Evolutionary conservation across 2,797 vertebrate species (phyloP).

Genomic region (Heteromormyrus szaboi): DNA sequence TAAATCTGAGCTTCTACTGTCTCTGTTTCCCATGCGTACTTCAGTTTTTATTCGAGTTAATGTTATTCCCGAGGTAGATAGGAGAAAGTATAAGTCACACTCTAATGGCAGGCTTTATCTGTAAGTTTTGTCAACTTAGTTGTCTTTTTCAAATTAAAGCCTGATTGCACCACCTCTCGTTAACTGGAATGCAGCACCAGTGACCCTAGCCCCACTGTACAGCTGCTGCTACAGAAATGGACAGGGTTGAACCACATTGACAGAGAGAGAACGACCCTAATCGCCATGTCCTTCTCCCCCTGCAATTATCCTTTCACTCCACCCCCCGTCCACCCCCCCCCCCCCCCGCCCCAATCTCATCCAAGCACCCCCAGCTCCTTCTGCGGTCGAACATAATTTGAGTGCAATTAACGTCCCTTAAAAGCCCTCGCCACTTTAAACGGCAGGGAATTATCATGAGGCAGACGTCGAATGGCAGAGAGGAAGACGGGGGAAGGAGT

Average conservation of each 20-base stretch:
- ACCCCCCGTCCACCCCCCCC: conserved; percentile 10
- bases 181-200: conserved; percentile 46
- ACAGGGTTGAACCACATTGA: conserved; percentile 23
- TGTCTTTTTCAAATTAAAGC: conserved; percentile 39
- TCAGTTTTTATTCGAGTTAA: conserved; percentile 39
- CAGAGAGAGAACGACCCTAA: conserved; percentile 49
- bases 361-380: conserved; percentile 51
- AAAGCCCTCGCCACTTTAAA: conserved; percentile 71
- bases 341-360: not conserved
- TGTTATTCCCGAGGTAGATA: conserved; percentile 60
- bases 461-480: conserved; percentile 16
- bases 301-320: conserved; percentile 68
- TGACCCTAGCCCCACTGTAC: not conserved
- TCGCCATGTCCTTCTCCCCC: conserved; percentile 56
- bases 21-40: not conserved
- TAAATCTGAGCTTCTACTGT: not conserved
- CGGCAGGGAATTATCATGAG: conserved; percentile 54
- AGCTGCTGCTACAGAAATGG: not conserved
- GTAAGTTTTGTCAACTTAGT: conserved; percentile 45
- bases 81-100: conserved; percentile 53
- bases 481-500: conserved; percentile 43
- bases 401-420: conserved; percentile 78
- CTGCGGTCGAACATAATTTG: conserved; percentile 75
- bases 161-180: conserved; percentile 55
- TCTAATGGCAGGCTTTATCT: conserved; percentile 30